Base-by-base conservation (phyloP, 1,140 invertebrate genomes). In the Phortica variegata region DNA sequence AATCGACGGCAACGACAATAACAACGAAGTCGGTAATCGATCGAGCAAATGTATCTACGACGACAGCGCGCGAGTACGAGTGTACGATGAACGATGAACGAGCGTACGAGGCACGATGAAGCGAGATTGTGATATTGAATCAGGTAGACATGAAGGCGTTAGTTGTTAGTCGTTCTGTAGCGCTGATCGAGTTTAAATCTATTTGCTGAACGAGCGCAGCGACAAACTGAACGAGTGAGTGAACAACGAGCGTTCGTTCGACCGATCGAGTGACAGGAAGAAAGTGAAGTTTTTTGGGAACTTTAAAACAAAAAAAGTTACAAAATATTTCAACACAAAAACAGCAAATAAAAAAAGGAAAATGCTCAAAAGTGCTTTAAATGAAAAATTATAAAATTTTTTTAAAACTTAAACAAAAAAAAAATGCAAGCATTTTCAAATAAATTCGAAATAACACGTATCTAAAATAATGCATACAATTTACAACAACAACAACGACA, bases 111-210 rank as follows among this genome's bases (percentile, higher is more conserved):
- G 40, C 6, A 16, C 26, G 20, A 41, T 44, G 18, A 13, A 16
- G 15, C 15, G 23, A 31, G 43, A 40, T 40, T 9, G 9, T 34
- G 32, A n/a, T 61, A 56, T 52, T 60, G 71, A 69, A 68, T 68
- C 62, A 75, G 72, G 72, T 71, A 75, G 72, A 75, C 72, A 75
- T 65, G 57, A 56, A 75, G 72, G 72, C 72, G 72, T 75, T 75
- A 75, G 72, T 75, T 65, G 72, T 73, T 72, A 75, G 72, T 75
- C 69, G 72, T 73, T 72, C 72, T 54, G 62, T 68, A 73, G 65
- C 72, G 61, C 63, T 75, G 72, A 65, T 73, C 72, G 72, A 74
- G 71, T 75, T 65, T 56, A 70, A 71, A 71, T 60, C 66, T 59
- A 71, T 71, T 61, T 58, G 54, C 57, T 54, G 49, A 42, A 33